Evolutionary conservation across 2,888 invertebrate genomes (phyloP), one percentile per base, ranked within the genome.

Genomic region (Papilio demoleus): DNA sequence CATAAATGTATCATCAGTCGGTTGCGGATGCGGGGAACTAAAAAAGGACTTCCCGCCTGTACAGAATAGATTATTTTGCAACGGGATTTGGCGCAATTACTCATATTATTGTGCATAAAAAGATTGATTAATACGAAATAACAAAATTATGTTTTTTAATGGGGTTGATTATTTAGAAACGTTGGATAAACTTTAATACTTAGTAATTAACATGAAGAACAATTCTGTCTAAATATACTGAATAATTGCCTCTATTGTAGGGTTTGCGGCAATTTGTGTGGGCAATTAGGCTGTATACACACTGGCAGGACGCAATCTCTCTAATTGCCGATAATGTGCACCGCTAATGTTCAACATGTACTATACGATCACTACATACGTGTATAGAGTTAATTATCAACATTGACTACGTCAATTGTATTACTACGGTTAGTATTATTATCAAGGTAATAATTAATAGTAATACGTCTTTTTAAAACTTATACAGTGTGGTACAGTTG

Each of bases 281-380:
- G 53, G 53, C 53, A 53, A 53, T 53, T 31, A 53, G 53, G 27
- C 53, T 53, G n/a, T 53, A 27, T 53, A 53, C 53, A 53, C 53
- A 53, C 53, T n/a, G 27, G 27, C 53, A 17, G 31, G 53, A 31
- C 53, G 65, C 56, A 58, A 65, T 65, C 65, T 40, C 65, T 56
- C 34, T 58, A 65, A 65, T 65, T 58, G 65, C 12, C 56, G 42
- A 27, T 65, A 65, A 65, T 65, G 64, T 53, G 58, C 27, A n/a
- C 31, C 27, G 40, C 56, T 65, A 65, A 65, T 65, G 42, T 38
- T 24, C 65, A n/a, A 9, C 17, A n/a, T n/a, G 17, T 53, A 53
- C 53, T 6, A 27, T 53, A n/a, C 17, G n/a, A n/a, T 17, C n/a
- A 5, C 24, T 53, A 27, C 50, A 53, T 31, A 53, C n/a, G 24